Conservation (phyloP, 2,113 vertebrate genomes). For the Pithys albifrons region DNA sequence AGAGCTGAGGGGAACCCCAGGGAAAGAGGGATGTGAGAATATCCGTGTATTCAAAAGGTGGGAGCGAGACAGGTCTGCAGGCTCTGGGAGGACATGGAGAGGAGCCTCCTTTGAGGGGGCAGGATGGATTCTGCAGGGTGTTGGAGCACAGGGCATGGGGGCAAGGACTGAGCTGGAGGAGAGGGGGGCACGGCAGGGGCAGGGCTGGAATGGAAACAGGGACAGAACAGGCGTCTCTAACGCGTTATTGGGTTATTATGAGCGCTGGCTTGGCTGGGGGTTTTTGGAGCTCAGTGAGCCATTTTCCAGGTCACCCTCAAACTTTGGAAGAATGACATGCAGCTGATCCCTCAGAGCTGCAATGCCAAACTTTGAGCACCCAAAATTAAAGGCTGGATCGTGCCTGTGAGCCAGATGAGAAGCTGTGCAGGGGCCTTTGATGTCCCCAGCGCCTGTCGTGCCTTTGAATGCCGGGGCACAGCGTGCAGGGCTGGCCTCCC, state of each 20-base stretch:
- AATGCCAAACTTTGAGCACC: background rate
- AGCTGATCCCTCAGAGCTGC: background rate
- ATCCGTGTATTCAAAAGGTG: background rate
- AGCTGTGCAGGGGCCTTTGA: background rate
- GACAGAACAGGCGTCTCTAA: background rate
- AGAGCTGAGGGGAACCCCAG: slow-evolving; percentile 17
- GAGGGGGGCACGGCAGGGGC: background rate
- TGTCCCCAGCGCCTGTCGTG: slow-evolving; percentile 32
- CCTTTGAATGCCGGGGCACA: slow-evolving; percentile 55
- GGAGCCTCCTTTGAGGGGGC: slow-evolving; percentile 9
- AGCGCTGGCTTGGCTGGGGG: background rate
- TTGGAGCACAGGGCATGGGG: background rate
- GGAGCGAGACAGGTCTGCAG: slow-evolving; percentile 1
- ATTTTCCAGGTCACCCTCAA: background rate
- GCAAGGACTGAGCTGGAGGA: slow-evolving; percentile 33
- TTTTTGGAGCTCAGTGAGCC: background rate
- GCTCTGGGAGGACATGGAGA: slow-evolving; percentile 53
- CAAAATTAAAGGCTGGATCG: slow-evolving; percentile 37
- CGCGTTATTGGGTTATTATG: background rate
- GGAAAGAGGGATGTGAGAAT: background rate
- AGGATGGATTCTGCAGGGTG: background rate
- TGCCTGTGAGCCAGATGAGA: background rate
- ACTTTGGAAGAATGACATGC: background rate
- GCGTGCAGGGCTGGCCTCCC: slow-evolving; percentile 55
- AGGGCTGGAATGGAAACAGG: background rate